phyloP scores from a whole-genome alignment of 2,113 vertebrate genomes.

The Nematolebias whitei region DNA sequence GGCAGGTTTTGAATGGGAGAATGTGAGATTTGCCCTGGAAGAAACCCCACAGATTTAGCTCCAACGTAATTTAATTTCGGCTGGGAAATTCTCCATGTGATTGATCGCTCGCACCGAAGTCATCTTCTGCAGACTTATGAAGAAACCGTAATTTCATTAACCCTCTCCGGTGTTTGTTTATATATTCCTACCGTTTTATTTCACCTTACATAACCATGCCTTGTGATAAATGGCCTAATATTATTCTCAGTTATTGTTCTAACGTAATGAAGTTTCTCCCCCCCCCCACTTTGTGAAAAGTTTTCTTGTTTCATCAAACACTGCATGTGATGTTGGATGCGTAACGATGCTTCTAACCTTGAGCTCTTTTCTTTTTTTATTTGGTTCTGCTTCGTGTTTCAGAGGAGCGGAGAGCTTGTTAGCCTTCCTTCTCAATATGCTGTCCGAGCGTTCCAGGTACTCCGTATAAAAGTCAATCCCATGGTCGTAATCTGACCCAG shows the following conservation, averaged over 20 bases:
- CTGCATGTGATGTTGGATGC: conserved; percentile 36
- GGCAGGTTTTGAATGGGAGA: conserved; percentile 30
- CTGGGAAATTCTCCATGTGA: conserved; percentile 68
- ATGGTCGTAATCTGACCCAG: conserved; percentile 41
- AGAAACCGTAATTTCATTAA: conserved; percentile 72
- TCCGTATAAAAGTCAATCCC: conserved; percentile 53
- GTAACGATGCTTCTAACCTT: conserved; percentile 55
- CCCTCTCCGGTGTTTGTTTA: conserved; percentile 67
- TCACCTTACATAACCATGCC: conserved; percentile 58
- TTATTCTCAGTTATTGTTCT: conserved; percentile 66
- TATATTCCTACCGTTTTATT: conserved; percentile 68
- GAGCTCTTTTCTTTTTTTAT: conserved; percentile 59
- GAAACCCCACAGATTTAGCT: conserved; percentile 26
- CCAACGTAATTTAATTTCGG: conserved; percentile 65
- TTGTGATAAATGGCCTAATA: conserved; percentile 73
- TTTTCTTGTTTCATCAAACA: conserved; percentile 55
- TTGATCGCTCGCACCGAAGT: conserved; percentile 69
- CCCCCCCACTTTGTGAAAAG: conserved; percentile 32
- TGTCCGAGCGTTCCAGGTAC: conserved; percentile 80
- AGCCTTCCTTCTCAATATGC: conserved; percentile 77
- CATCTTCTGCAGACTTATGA: conserved; percentile 71
- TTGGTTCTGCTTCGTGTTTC: conserved; percentile 59
- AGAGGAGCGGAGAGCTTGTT: conserved; percentile 81
- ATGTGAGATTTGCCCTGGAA: conserved; percentile 41
- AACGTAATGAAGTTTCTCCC: conserved; percentile 67